These are phyloP conservation scores for Neria commutata DNA, from an alignment of 2,888 invertebrate species.

Conservation along the genomic window DNA sequence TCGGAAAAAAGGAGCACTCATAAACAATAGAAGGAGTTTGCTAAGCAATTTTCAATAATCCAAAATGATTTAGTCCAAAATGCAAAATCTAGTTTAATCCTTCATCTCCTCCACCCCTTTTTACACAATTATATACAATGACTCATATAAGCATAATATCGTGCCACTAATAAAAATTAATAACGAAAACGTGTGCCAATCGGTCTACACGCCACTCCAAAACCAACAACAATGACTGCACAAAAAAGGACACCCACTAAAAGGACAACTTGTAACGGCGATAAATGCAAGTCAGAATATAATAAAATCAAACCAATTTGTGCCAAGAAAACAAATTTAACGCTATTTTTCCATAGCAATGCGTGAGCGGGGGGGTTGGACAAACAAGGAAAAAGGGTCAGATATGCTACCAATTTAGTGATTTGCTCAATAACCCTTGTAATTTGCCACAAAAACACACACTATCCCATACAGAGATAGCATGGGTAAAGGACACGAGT, in stretches of 20 bases:
- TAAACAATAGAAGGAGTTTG: no score
- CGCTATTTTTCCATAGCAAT: constrained; percentile 31
- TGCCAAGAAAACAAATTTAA: constrained; percentile 53
- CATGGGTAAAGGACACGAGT: constrained; percentile 45
- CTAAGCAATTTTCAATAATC: no score
- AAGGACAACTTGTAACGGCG: background rate
- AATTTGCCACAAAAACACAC: constrained; percentile 44
- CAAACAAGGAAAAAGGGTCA: constrained; percentile 9
- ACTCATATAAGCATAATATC: no score
- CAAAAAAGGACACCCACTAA: background rate
- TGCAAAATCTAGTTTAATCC: no score
- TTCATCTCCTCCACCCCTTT: no score
- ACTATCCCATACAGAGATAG: constrained; percentile 34
- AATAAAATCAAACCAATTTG: constrained; percentile 57
- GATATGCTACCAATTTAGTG: constrained; percentile 33
- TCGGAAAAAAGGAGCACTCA: no score
- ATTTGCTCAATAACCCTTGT: constrained; percentile 61
- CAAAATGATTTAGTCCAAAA: no score
- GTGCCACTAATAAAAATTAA: constrained; percentile 57
- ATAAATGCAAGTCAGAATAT: background rate
- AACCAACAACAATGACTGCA: background rate
- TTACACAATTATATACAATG: no score
- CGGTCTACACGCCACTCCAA: background rate
- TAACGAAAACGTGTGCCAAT: constrained; percentile 52
- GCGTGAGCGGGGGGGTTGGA: background rate